Evolutionary conservation across 35 echinoderm and acorn worm genomes (phyloP).

Genomic region (Patiria miniata): DNA sequence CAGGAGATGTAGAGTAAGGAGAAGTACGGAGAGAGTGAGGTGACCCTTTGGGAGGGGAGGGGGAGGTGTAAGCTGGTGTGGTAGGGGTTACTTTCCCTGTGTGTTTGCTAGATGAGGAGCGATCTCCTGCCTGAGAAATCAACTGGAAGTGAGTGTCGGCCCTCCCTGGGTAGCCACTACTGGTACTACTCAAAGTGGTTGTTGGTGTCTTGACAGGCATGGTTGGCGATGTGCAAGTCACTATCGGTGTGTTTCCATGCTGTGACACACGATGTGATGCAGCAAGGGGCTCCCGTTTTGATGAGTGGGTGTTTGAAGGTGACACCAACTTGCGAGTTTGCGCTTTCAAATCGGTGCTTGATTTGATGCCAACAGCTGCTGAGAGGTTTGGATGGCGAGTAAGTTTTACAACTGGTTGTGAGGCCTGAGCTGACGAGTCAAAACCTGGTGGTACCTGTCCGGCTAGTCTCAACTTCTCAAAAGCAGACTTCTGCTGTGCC

Average conservation of each 20-base stretch:
- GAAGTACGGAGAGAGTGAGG: slow-evolving; percentile 27
- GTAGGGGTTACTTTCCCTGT: neutral
- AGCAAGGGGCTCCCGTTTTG: neutral
- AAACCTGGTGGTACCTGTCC: neutral
- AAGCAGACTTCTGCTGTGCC: neutral
- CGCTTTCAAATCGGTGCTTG: neutral
- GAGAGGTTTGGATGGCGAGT: slow-evolving; percentile 11
- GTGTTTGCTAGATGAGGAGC: neutral
- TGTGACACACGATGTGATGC: slow-evolving; percentile 2
- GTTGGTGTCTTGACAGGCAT: neutral
- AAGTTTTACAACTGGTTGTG: neutral
- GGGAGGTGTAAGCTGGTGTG: slow-evolving; percentile 21
- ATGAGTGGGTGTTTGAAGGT: slow-evolving; percentile 2
- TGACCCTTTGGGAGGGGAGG: slow-evolving; percentile 20
- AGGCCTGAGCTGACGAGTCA: neutral
- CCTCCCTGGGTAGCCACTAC: neutral
- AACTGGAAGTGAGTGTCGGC: neutral
- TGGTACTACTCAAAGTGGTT: neutral
- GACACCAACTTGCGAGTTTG: slow-evolving; percentile 8
- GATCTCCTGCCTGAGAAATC: neutral
- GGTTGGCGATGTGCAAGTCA: slow-evolving; percentile 13
- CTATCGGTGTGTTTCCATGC: neutral
- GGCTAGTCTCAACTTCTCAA: slow-evolving; percentile 12
- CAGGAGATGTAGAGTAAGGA: slow-evolving; percentile 40
- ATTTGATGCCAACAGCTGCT: neutral